phyloP scores from a whole-genome alignment of 2,113 vertebrate species.

The Zonotrichia leucophrys region DNA sequence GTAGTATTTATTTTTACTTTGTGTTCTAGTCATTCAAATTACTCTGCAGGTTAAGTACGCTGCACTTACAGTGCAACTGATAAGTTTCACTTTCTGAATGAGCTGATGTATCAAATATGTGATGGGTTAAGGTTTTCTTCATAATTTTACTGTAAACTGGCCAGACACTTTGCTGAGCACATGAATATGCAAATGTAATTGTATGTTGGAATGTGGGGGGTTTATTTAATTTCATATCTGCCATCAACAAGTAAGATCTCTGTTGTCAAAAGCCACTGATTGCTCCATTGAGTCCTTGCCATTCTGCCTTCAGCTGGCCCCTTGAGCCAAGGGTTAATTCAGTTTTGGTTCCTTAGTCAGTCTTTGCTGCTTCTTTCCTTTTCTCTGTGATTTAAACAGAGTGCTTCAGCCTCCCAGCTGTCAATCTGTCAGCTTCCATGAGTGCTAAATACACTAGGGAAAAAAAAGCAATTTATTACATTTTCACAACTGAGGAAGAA shows the following conservation, averaged over 20 bases:
- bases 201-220: accelerated
- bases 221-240: accelerated
- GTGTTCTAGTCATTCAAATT: neutral
- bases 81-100: neutral
- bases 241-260: neutral
- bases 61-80: neutral
- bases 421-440: constrained; percentile 24
- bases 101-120: neutral
- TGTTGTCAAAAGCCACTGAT: neutral
- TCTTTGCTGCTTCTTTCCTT: neutral
- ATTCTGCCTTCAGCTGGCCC: neutral
- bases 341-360: neutral
- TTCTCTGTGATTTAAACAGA: constrained; percentile 3
- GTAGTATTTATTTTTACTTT: neutral
- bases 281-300: neutral
- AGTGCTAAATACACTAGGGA: constrained; percentile 28
- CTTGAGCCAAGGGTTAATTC: neutral
- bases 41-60: neutral
- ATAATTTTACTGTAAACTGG: neutral
- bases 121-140: neutral
- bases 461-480: constrained; percentile 24
- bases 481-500: constrained; percentile 24
- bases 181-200: neutral
- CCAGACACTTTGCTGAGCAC: neutral
- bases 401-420: neutral